Evolutionary conservation across 2,888 invertebrate species (phyloP), one percentile per base, ranked within the genome.

Genomic region (Nephrotoma appendiculata): DNA sequence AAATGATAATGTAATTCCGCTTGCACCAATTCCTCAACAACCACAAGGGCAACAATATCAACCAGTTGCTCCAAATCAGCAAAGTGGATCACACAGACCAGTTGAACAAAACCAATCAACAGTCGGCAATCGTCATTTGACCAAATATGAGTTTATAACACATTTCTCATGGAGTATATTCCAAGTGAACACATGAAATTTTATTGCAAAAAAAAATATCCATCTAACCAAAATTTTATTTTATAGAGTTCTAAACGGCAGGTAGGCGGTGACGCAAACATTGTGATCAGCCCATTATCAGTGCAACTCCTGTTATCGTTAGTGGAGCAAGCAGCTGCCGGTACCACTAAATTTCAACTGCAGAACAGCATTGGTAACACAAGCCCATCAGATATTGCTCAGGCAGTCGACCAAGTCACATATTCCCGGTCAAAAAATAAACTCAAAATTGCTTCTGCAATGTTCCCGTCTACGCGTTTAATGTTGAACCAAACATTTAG

Each of bases 241-340:
- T 71, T 71, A 9, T 9, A 71, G 71, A 31, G 31, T 31, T 31
- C 87, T 6, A 87, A 88, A 83, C 44, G 87, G 31, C 86, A 86
- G 19, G 85, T 71, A 2, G n/a, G 4, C 3, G 31, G 31, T 9
- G 11, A 9, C 7, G 9, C 86, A 19, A 89, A 89, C 86, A 88
- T 89, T 11, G 86, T 89, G 12, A 41, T 89, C 12, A 87, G 88
- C 86, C 89, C 89, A 5, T 43, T 89, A 9, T 87, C 88, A 85
- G 71, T 88, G 0, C 89, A 89, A 87, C 86, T 88, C 41, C 71
- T 89, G 41, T 83, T 89, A 6, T 88, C 88, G 0, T 83, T 88
- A 9, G 41, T 89, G 4, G 87, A 87, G 86, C 57, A 87, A 71
- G 89, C 86, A 11, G 84, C 89, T 0, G 87, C 85, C 3, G 89